Conservation (phyloP, 2,113 vertebrate species). For the Cranoglanis bouderius region DNA sequence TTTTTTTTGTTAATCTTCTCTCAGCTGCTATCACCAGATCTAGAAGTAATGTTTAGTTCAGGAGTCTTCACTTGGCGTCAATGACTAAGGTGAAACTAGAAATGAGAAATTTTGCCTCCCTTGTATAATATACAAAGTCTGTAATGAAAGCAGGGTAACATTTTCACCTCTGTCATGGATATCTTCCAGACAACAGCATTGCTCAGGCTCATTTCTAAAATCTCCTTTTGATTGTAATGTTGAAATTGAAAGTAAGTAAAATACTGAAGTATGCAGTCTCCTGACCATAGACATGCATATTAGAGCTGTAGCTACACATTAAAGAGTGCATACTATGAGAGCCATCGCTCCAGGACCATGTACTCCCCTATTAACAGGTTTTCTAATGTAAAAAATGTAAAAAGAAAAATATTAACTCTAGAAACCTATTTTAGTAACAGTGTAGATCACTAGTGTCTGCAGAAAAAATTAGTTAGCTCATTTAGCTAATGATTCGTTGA, state of each 20-base stretch:
- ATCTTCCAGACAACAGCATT: neutral
- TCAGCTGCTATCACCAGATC: conserved; percentile 23
- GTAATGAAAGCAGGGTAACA: neutral
- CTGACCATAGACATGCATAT: neutral
- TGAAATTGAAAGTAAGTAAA: neutral
- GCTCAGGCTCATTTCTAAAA: neutral
- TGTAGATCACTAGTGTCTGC: no score
- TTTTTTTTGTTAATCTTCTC: neutral
- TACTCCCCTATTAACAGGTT: neutral
- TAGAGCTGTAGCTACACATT: neutral
- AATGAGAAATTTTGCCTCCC: neutral
- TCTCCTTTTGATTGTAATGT: no score
- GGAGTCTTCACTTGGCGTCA: neutral
- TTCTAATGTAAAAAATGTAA: neutral
- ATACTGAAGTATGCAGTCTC: neutral
- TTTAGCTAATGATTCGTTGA: neutral
- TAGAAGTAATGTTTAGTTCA: neutral
- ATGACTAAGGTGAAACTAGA: neutral
- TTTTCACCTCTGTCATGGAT: neutral
- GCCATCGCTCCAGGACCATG: neutral
- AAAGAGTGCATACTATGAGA: neutral
- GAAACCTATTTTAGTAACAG: neutral
- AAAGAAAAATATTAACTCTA: no score
- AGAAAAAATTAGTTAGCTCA: neutral
- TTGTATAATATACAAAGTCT: neutral